phyloP scores from a whole-genome alignment of 2,113 vertebrate species.

The Periophthalmus modestus region DNA sequence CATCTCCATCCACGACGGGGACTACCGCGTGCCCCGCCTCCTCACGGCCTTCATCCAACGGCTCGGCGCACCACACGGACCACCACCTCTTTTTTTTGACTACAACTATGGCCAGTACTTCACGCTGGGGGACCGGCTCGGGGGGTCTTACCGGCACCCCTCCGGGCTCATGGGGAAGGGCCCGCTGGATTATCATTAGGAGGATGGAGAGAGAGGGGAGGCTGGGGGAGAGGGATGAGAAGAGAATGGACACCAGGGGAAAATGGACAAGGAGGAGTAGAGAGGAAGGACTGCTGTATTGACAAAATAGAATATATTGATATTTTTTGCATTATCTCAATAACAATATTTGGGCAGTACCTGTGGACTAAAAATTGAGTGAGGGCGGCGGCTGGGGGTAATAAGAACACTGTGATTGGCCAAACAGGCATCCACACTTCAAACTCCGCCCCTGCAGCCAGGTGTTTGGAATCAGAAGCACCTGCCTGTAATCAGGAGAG shows the following conservation, averaged over 20 bases:
- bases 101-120: constrained; percentile 98
- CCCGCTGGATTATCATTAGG: constrained; percentile 80
- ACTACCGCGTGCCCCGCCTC: constrained; percentile 85
- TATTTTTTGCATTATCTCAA: too few species aligned
- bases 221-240: constrained; percentile 7
- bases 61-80: constrained; percentile 94
- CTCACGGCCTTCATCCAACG: constrained; percentile 85
- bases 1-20: constrained; percentile 94
- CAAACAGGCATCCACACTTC: too few species aligned
- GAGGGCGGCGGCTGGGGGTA: too few species aligned
- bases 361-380: too few species aligned
- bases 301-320: not conserved
- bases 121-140: constrained; percentile 95
- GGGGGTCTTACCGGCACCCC: constrained; percentile 90
- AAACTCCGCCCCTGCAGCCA: too few species aligned
- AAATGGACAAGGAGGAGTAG: not conserved
- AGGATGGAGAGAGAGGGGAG: constrained; percentile 76
- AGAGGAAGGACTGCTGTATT: not conserved
- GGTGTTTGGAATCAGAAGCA: too few species aligned
- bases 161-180: constrained; percentile 88
- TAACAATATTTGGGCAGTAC: too few species aligned
- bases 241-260: not conserved
- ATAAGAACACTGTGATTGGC: too few species aligned
- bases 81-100: constrained; percentile 95
- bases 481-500: too few species aligned